Conservation (phyloP, 2,888 invertebrate genomes). For the Erebia palarica region DNA sequence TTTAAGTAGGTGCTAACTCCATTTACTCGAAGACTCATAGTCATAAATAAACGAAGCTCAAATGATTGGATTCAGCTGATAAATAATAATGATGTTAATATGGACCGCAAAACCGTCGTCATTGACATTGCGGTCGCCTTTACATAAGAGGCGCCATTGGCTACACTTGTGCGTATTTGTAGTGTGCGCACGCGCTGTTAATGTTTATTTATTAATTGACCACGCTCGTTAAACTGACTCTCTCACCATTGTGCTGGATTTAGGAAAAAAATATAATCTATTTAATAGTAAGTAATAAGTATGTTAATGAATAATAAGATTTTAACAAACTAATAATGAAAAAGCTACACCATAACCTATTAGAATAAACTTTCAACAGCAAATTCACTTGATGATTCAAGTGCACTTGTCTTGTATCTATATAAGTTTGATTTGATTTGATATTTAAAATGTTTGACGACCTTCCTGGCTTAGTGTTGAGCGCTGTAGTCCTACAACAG, state of each 20-base stretch:
- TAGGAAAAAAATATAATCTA: background rate
- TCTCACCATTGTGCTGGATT: constrained; percentile 5
- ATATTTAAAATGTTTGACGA: no score
- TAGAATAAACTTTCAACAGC: no score
- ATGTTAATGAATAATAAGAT: no score
- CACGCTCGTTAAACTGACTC: constrained; percentile 11
- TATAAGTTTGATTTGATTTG: no score
- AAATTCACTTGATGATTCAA: no score
- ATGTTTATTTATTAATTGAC: constrained; percentile 24
- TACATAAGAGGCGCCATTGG: constrained; percentile 24
- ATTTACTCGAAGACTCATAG: background rate
- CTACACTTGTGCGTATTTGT: constrained; percentile 13
- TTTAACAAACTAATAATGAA: no score
- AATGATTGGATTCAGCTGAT: constrained; percentile 12
- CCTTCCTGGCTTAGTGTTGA: no score
- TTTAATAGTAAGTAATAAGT: no score
- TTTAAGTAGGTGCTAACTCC: no score
- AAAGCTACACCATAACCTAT: no score
- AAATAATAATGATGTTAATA: constrained; percentile 23
- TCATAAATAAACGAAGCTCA: constrained; percentile 10
- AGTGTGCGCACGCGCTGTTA: constrained; percentile 11
- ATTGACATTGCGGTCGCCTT: constrained; percentile 25
- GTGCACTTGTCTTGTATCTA: no score
- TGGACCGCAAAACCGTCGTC: constrained; percentile 19
- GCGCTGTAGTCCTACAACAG: no score